phyloP scores from a whole-genome alignment of 1,140 invertebrate species.

The Leucophenga varia region DNA sequence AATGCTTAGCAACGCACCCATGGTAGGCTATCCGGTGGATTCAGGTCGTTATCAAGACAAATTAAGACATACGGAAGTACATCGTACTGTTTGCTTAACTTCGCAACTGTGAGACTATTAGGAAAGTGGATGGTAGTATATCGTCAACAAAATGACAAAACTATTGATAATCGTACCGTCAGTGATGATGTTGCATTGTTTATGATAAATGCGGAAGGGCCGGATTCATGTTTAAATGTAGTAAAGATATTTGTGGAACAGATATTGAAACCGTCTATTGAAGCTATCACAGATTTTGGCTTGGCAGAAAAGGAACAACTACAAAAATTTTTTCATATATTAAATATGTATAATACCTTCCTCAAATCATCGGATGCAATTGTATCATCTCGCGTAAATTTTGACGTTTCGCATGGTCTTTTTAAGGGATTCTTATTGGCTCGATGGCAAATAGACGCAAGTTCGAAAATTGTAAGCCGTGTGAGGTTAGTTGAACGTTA shows the following conservation, averaged over 20 bases:
- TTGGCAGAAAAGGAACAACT: slow-evolving; percentile 58
- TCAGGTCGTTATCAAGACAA: slow-evolving; percentile 59
- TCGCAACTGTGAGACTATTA: too few species aligned
- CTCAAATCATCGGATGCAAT: slow-evolving; percentile 9
- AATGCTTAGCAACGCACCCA: slow-evolving; percentile 60
- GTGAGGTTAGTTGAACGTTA: slow-evolving; percentile 16
- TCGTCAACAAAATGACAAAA: slow-evolving; percentile 51
- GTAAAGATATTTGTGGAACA: slow-evolving; percentile 55
- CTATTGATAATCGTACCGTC: slow-evolving; percentile 59
- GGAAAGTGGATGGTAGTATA: slow-evolving; percentile 60
- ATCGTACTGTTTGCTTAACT: slow-evolving; percentile 59
- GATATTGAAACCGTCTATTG: slow-evolving; percentile 55
- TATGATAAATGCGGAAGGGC: slow-evolving; percentile 53
- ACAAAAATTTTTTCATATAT: slow-evolving; percentile 60
- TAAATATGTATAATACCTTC: slow-evolving; percentile 59
- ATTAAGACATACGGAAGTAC: slow-evolving; percentile 49
- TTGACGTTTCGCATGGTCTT: slow-evolving; percentile 19
- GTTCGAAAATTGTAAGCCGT: slow-evolving; percentile 11
- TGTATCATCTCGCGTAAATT: slow-evolving; percentile 11
- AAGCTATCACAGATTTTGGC: slow-evolving; percentile 58
- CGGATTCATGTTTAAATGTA: slow-evolving; percentile 44
- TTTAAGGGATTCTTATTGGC: slow-evolving; percentile 22
- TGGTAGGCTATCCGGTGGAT: slow-evolving; percentile 55
- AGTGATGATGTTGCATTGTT: slow-evolving; percentile 55
- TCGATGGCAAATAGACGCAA: slow-evolving; percentile 20